Base-by-base conservation (phyloP, 2,113 vertebrate genomes). In the Pheucticus melanocephalus region DNA sequence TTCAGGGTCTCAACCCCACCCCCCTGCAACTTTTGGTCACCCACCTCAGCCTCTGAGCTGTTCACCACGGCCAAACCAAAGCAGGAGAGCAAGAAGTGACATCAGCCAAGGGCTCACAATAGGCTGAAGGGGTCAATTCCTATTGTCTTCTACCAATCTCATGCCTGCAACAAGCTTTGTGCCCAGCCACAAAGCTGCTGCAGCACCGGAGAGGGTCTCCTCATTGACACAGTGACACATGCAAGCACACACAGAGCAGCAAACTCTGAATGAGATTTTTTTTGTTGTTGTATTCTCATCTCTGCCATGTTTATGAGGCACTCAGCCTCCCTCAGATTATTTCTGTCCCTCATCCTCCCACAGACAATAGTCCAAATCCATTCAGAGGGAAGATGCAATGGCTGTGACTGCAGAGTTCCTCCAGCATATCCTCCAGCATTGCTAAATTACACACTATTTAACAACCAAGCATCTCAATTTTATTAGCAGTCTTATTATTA, bases 401-500 rank as follows among this genome's bases (percentile, higher is more conserved):
- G 48, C 47, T 73, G 45, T 45, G 54, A 88, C 57, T 92, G 77
- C 64, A 63, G 51, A 71, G 59, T 30, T 84, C 40, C 82, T 90
- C 59, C 65, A 76, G 70, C n/a, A 28, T 30, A 56, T 21, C 39
- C 39, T 78, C 39, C 8, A 66, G 53, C 68, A 61, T 8, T 44
- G 68, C 79, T 96, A 91, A 95, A 82, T 65, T 79, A 72, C 21
- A 82, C 0, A 1, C 60, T 81, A 81, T 86, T 91, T 91, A 95
- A 92, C 35, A 86, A 88, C 37, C 37, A 92, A 94, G 92, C n/a
- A 64, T 50, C 61, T 77, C 69, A 61, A 53, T 14, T 65, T 75
- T 65, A 64, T 94, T 86, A 95, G 61, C 73, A 92, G 91, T 71
- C 47, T 77, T 68, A 92, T 63, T 84, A 91, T 91, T 56, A 90